Evolutionary conservation across 1,140 invertebrate genomes (phyloP).

Genomic region (Atta cephalotes): DNA sequence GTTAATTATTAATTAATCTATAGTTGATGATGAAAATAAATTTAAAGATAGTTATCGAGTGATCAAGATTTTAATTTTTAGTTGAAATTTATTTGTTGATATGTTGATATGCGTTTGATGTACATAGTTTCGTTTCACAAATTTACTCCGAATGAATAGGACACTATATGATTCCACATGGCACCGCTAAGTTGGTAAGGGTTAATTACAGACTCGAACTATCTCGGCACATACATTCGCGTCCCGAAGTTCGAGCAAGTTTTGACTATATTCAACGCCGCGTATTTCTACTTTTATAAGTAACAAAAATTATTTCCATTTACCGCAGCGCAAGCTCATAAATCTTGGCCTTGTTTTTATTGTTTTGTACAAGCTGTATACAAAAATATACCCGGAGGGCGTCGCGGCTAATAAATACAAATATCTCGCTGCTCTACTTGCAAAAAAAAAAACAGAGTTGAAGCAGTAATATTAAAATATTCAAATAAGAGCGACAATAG

Average conservation of each 20-base stretch:
- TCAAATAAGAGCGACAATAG: background rate
- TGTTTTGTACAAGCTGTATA: conserved; percentile 38
- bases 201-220: conserved; percentile 63
- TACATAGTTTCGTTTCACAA: conserved; percentile 40
- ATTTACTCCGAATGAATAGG: conserved; percentile 53
- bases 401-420: conserved; percentile 33
- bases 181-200: conserved; percentile 61
- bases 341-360: conserved; percentile 48
- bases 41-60: background rate
- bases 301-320: conserved; percentile 60
- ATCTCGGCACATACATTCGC: conserved; percentile 60
- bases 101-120: background rate
- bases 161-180: conserved; percentile 63
- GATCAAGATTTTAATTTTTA: background rate
- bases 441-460: background rate
- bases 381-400: conserved; percentile 26
- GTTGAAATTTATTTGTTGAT: conserved; percentile 10
- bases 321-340: conserved; percentile 30
- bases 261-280: conserved; percentile 48
- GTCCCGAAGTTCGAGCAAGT: conserved; percentile 52
- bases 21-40: background rate
- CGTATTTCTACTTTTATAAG: conserved; percentile 56
- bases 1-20: too few relatives aligned
- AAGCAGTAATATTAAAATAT: conserved; percentile 26
- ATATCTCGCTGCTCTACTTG: conserved; percentile 22